phyloP scores from a whole-genome alignment of 2,113 vertebrate genomes.

The Antechinus stuartii region DNA sequence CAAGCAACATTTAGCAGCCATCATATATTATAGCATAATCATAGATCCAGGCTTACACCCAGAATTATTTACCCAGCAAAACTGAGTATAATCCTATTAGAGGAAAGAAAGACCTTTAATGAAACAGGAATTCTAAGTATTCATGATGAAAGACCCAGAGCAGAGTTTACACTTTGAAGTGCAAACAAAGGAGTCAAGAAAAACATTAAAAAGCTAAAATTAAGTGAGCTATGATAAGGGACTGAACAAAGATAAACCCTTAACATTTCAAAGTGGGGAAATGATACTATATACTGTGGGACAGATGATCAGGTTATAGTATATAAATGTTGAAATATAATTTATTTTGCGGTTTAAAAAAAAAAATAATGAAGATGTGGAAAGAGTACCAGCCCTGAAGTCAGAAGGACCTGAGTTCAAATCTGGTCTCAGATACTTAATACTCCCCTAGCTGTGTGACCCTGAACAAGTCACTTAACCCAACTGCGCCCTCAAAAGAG shows the following conservation, averaged over 20 bases:
- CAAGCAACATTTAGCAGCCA: too few species aligned
- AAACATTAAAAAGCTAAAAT: background rate
- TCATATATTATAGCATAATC: background rate
- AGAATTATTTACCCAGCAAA: background rate
- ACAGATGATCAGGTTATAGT: background rate
- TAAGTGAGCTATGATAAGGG: background rate
- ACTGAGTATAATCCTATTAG: background rate
- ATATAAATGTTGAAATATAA: background rate
- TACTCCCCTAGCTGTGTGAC: too few species aligned
- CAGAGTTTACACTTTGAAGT: background rate
- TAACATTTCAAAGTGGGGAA: background rate
- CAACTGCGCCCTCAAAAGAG: too few species aligned
- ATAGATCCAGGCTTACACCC: background rate
- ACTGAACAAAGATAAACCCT: background rate
- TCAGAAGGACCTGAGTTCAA: too few species aligned
- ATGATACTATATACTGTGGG: background rate
- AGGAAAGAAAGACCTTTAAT: background rate
- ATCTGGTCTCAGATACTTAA: too few species aligned
- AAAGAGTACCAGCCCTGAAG: too few species aligned
- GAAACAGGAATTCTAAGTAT: background rate
- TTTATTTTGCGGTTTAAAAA: background rate
- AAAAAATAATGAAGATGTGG: too few species aligned
- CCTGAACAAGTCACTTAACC: too few species aligned
- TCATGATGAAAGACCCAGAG: background rate
- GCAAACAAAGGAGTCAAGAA: background rate